Percentiles rank a stretch among this genome's conserved stretches.
Evolutionary conservation across 2,797 vertebrate species (phyloP).

Genomic region (Babyrousa celebensis): DNA sequence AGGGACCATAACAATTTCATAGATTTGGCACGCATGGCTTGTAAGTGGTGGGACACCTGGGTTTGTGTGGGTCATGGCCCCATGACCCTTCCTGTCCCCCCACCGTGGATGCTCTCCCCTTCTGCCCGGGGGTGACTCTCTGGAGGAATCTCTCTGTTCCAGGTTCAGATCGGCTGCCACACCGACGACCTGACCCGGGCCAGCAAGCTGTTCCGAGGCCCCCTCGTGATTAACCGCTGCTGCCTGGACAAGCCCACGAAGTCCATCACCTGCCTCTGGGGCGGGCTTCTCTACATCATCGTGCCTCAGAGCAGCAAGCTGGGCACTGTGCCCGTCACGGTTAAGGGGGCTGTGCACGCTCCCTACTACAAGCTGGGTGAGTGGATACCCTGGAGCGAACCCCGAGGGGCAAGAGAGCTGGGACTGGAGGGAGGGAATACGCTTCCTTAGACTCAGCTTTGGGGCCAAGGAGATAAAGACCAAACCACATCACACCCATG

Average conservation of each 20-base stretch:
- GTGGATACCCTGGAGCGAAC: neutral
- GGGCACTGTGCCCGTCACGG: slow-evolving; percentile 87
- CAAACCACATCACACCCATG: neutral
- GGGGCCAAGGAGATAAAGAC: neutral
- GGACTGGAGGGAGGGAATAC: neutral
- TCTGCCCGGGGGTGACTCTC: neutral
- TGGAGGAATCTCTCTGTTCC: slow-evolving; percentile 76
- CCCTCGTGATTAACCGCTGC: slow-evolving; percentile 91
- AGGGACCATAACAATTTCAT: neutral
- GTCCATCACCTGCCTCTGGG: slow-evolving; percentile 95
- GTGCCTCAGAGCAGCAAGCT: slow-evolving; percentile 91
- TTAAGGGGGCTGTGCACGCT: slow-evolving; percentile 93
- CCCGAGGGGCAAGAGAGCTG: neutral
- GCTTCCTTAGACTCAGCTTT: neutral
- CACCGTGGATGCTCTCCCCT: neutral
- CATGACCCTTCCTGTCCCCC: neutral
- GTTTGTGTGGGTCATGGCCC: neutral
- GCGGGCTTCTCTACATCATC: slow-evolving; percentile 95
- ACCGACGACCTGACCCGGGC: slow-evolving; percentile 91
- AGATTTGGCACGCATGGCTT: neutral
- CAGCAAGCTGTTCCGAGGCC: slow-evolving; percentile 92
- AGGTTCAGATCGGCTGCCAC: slow-evolving; percentile 96
- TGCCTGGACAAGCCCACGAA: slow-evolving; percentile 91
- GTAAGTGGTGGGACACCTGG: no score
- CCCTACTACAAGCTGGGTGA: slow-evolving; percentile 96